Conservation (phyloP, 2,888 invertebrate genomes). For the Notodonta ziczac region DNA sequence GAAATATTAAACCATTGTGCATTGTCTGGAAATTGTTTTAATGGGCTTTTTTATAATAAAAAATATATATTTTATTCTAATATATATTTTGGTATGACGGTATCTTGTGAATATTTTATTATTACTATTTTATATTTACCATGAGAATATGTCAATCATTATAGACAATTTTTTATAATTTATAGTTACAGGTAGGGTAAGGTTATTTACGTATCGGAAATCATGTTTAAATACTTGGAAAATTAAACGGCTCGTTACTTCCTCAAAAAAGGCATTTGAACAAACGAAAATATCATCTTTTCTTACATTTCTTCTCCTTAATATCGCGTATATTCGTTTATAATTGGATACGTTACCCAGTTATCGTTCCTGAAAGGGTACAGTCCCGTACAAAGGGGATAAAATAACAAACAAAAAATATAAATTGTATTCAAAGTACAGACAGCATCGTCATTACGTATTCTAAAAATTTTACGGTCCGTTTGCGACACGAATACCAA, state of each 20-base stretch:
- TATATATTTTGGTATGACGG: no score
- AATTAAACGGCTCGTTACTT: neutral
- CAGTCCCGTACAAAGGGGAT: slow-evolving; percentile 11
- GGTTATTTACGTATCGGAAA: no score
- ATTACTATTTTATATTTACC: no score
- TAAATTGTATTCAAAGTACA: slow-evolving; percentile 21
- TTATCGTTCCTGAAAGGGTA: slow-evolving; percentile 15
- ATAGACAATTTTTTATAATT: no score
- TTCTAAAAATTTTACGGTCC: slow-evolving; percentile 46
- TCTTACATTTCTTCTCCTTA: neutral
- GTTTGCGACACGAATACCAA: slow-evolving; percentile 39
- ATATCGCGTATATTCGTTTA: neutral
- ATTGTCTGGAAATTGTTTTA: neutral
- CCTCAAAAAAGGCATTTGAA: neutral
- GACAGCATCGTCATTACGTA: slow-evolving; percentile 38
- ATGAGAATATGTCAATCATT: no score
- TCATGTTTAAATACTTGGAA: no score
- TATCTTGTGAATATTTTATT: no score
- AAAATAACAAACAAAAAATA: slow-evolving; percentile 12
- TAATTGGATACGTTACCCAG: slow-evolving; percentile 15
- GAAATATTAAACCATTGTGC: slow-evolving; percentile 1
- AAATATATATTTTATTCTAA: no score
- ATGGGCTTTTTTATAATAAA: neutral
- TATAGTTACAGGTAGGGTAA: no score
- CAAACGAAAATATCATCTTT: neutral